phyloP scores from a whole-genome alignment of 2,888 invertebrate genomes.

The Chrysolina haemoptera region DNA sequence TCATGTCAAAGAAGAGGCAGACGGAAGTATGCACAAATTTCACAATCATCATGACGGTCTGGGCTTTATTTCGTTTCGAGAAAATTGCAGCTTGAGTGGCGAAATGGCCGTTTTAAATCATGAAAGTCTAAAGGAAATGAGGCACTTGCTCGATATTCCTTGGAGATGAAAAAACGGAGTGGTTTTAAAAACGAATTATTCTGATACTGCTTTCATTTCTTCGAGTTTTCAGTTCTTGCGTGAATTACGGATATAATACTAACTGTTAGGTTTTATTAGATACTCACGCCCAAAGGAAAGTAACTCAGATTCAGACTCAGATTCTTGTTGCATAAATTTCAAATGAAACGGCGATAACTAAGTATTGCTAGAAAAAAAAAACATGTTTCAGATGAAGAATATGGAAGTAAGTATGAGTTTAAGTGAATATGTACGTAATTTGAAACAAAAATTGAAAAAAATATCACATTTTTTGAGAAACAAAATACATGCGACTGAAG shows the following conservation, averaged over 20 bases:
- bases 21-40: constrained; percentile 20
- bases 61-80: constrained; percentile 49
- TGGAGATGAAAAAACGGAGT: background rate
- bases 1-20: constrained; percentile 5
- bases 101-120: constrained; percentile 52
- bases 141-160: constrained; percentile 43
- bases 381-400: no score
- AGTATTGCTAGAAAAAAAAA: no score
- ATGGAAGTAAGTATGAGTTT: no score
- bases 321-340: no score
- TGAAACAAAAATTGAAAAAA: no score
- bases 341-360: no score
- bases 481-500: no score
- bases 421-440: no score
- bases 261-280: no score
- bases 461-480: no score
- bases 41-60: constrained; percentile 38
- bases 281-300: no score
- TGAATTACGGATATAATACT: background rate
- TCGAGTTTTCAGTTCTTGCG: background rate
- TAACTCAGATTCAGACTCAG: no score
- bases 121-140: constrained; percentile 49
- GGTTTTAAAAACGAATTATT: constrained; percentile 28
- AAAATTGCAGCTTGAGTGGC: constrained; percentile 51
- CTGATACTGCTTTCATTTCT: constrained; percentile 17